Evolutionary conservation across 2,113 vertebrate genomes (phyloP).

Genomic region (Nothocercus nigrocapillus): DNA sequence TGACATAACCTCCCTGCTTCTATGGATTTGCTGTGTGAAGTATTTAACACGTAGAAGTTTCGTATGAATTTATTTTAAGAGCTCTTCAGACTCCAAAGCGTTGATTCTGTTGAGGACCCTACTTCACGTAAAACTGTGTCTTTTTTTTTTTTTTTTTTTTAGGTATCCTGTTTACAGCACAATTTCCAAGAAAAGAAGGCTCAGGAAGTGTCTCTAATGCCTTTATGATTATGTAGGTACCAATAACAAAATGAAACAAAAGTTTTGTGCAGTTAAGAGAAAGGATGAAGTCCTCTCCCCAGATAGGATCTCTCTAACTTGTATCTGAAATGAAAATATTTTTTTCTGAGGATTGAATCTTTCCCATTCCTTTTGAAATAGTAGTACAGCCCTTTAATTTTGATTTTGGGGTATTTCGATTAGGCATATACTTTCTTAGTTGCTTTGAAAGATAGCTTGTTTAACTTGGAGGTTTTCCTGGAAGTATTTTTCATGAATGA

Average conservation of each 20-base stretch:
- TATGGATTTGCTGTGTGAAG: background rate
- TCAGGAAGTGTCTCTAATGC: background rate
- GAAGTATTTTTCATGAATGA: background rate
- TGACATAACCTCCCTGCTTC: background rate
- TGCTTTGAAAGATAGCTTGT: background rate
- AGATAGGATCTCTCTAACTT: background rate
- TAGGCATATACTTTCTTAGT: background rate
- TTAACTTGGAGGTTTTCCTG: background rate
- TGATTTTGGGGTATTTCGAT: background rate
- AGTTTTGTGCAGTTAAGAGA: background rate
- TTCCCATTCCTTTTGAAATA: background rate
- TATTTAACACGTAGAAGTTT: background rate
- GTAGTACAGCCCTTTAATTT: background rate
- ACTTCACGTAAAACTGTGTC: background rate
- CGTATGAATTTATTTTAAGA: background rate
- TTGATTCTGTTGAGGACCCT: background rate
- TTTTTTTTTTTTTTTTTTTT: background rate
- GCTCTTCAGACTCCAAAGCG: background rate
- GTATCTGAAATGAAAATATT: background rate
- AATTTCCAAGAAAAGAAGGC: background rate
- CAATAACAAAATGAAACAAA: background rate
- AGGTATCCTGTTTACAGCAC: background rate
- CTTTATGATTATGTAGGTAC: background rate
- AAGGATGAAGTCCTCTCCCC: background rate
- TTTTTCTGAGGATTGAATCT: background rate